Evolutionary conservation across 23 tunicate genomes (phyloP).

Genomic region (Styela clava): DNA sequence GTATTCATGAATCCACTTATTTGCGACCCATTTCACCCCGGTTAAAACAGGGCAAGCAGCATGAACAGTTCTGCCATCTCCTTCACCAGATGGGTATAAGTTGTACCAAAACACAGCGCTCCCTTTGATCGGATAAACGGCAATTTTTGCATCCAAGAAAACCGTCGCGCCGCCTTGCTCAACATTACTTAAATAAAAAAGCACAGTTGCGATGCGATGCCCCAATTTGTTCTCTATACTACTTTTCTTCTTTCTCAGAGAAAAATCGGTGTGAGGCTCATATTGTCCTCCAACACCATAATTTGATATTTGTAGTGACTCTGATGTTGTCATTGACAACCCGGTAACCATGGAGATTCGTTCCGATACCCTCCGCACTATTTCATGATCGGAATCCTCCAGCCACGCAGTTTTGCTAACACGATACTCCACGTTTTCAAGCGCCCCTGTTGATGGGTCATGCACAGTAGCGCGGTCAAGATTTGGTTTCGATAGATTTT

Average conservation of each 20-base stretch:
- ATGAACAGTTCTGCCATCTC: constrained; percentile 80
- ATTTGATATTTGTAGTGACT: constrained; percentile 88
- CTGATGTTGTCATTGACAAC: constrained; percentile 76
- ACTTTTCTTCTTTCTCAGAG: constrained; percentile 36
- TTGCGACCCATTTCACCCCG: constrained; percentile 57
- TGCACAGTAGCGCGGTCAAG: constrained; percentile 91
- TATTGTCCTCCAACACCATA: constrained; percentile 99
- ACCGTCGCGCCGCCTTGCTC: constrained; percentile 85
- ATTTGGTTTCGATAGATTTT: constrained; percentile 63
- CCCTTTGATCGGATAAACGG: constrained; percentile 68
- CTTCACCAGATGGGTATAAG: constrained; percentile 72
- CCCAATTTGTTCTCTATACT: constrained; percentile 53
- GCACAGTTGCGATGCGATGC: constrained; percentile 84
- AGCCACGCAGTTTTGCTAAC: constrained; percentile 97
- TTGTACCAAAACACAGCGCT: constrained; percentile 99
- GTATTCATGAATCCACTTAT: constrained; percentile 97
- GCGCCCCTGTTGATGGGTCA: constrained; percentile 79
- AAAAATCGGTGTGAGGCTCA: constrained; percentile 93
- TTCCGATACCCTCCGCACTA: constrained; percentile 39
- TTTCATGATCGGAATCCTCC: constrained; percentile 37
- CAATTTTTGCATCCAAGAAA: constrained; percentile 70
- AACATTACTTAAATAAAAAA: constrained; percentile 79
- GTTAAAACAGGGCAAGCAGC: constrained; percentile 98
- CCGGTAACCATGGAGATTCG: constrained; percentile 70
- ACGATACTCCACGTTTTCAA: constrained; percentile 74